A percentile compares a stretch with the other conserved stretches of the same genome.
Conservation (phyloP, 2,113 vertebrate genomes). For the Oenanthe oenanthe region DNA sequence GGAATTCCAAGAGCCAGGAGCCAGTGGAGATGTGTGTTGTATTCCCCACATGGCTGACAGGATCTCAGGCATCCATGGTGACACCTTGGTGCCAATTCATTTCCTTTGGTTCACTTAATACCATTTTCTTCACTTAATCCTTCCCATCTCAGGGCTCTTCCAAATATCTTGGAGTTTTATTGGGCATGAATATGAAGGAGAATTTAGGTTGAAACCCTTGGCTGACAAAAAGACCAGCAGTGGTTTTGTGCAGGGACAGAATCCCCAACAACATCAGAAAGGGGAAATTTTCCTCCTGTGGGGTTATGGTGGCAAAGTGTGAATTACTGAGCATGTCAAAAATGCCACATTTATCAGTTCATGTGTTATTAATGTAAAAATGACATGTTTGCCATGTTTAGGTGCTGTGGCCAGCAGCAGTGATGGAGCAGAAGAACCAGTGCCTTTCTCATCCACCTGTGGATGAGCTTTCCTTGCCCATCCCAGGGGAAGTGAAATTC, state of each 20-base stretch:
- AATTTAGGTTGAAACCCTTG: background rate
- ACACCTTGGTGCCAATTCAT: background rate
- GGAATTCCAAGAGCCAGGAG: background rate
- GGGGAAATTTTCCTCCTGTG: background rate
- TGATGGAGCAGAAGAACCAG: background rate
- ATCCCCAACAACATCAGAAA: background rate
- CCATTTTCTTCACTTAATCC: background rate
- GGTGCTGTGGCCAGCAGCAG: background rate
- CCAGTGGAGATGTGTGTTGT: background rate
- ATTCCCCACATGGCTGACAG: background rate
- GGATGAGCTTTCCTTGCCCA: background rate
- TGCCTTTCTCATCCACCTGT: background rate
- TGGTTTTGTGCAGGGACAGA: background rate
- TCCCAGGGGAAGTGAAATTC: background rate
- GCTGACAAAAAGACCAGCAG: background rate
- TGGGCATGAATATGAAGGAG: background rate
- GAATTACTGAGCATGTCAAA: background rate
- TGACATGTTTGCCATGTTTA: background rate
- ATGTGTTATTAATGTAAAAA: background rate
- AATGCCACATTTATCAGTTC: background rate
- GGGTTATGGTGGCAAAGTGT: background rate
- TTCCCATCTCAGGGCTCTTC: background rate
- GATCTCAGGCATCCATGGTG: background rate
- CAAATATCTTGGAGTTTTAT: background rate
- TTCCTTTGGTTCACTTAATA: background rate